Percentiles rank a stretch among this genome's conserved stretches.
These are phyloP conservation scores for Columba guinea DNA, from an alignment of 2,797 vertebrate genomes.

Conservation along the genomic window DNA sequence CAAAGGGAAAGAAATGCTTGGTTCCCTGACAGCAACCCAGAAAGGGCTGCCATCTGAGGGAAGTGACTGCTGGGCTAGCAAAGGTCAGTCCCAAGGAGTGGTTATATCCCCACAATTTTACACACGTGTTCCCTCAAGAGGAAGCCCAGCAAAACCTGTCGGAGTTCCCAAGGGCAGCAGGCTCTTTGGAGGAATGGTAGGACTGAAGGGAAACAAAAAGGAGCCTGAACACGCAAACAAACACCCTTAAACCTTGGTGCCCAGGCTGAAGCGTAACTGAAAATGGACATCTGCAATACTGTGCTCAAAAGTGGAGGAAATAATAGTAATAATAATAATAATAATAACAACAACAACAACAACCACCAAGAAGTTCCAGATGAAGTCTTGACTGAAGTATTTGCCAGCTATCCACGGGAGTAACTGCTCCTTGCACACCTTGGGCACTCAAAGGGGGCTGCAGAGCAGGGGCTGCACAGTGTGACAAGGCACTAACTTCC, in stretches of 20 bases:
- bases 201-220: not conserved
- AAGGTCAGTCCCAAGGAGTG: not conserved
- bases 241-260: not conserved
- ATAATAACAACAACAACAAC: too few species aligned
- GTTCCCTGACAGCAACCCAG: not conserved
- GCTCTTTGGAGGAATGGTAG: not conserved
- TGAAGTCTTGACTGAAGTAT: not conserved
- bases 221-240: not conserved
- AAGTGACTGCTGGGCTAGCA: not conserved
- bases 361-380: not conserved
- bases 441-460: fast-evolving
- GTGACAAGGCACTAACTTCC: not conserved
- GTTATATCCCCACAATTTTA: not conserved
- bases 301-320: not conserved
- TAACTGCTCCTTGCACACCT: not conserved
- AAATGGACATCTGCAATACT: not conserved
- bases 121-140: fast-evolving
- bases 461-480: not conserved
- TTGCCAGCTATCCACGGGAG: not conserved
- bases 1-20: not conserved
- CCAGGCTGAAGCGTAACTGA: not conserved
- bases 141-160: not conserved
- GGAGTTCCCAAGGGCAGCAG: not conserved
- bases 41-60: not conserved
- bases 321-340: too few species aligned